These are phyloP conservation scores for Drosophila acutilabella DNA, from an alignment of 2,888 invertebrate genomes.

Conservation along the genomic window DNA sequence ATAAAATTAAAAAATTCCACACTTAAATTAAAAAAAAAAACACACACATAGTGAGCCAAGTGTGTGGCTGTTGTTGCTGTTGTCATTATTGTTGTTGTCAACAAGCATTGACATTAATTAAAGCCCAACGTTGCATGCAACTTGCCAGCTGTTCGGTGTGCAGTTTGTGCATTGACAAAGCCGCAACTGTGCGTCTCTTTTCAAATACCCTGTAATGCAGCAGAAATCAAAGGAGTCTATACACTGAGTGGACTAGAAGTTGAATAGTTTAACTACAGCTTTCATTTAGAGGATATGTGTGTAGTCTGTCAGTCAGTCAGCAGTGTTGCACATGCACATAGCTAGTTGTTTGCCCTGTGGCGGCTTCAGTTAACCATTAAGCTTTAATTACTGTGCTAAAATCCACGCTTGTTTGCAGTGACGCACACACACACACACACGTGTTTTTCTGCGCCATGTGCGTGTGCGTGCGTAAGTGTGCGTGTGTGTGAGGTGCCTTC, in stretches of 20 bases:
- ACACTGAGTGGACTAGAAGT: not conserved
- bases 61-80: slow-evolving; percentile 19
- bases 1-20: slow-evolving; percentile 1
- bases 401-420: slow-evolving; percentile 67
- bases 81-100: slow-evolving; percentile 62
- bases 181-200: slow-evolving; percentile 22
- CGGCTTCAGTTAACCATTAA: slow-evolving; percentile 69
- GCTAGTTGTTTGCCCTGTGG: slow-evolving; percentile 33
- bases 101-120: slow-evolving; percentile 77
- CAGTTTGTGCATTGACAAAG: slow-evolving; percentile 16
- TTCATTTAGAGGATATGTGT: slow-evolving; percentile 25
- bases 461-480: slow-evolving; percentile 2
- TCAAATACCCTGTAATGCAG: slow-evolving; percentile 33
- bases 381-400: slow-evolving; percentile 75
- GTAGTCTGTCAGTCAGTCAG: not conserved
- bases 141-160: slow-evolving; percentile 44
- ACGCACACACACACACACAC: slow-evolving; percentile 45
- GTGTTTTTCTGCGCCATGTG: not conserved
- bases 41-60: not conserved
- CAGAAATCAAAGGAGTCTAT: not conserved
- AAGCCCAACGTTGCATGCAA: slow-evolving; percentile 71
- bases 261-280: no score
- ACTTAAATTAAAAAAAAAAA: slow-evolving; percentile 23
- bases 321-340: not conserved
- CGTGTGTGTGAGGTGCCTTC: slow-evolving; percentile 21